Base-by-base conservation (phyloP, 2,888 invertebrate genomes). In the Clitarchus hookeri region DNA sequence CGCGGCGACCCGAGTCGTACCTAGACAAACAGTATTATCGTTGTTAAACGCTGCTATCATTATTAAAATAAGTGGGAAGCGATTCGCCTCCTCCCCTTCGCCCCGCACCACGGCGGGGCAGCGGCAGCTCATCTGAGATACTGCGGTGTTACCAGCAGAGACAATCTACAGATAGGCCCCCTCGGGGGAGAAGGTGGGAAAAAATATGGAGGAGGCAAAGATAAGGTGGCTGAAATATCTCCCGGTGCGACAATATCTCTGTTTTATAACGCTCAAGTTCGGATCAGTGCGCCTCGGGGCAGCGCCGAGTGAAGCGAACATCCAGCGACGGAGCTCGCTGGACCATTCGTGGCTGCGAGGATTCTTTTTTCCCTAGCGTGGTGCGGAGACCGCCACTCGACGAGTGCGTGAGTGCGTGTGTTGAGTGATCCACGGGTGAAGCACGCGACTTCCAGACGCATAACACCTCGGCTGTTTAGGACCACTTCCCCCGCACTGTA, bases 11-110 rank as follows among this genome's bases (percentile, higher is more conserved):
- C 65, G 23, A 82, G 85, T 85, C 78, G 53, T 84, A 79, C 86
- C 78, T 48, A 84, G 84, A 86, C 85, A 86, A 84, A 86, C 85
- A 86, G 27, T 77, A 86, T 86, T 86, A 86, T 86, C 86, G 84
- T 80, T 44, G n/a, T 77, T 78, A 27, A 85, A 83, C 54, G 27
- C 44, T 84, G 83, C 85, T 86, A 86, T 86, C 85, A 79, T 84
- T 83, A 86, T 84, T 77, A 86, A 85, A 86, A 80, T 84, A 86
- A 86, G 83, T 86, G 84, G 82, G 84, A 77, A 65, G 84, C 84
- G 65, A 48, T 65, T 13, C 48, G 26, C 48, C 85, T 80, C 85
- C 12, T 48, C 53, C 85, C 84, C 53, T 53, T 53, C 53, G 3
- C 53, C 53, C 0, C 53, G 19, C 53, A 8, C 53, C 19, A 11